Evolutionary conservation across 2,888 invertebrate species (phyloP), one percentile per base, ranked within the genome.

Genomic region (Morpho helenor): DNA sequence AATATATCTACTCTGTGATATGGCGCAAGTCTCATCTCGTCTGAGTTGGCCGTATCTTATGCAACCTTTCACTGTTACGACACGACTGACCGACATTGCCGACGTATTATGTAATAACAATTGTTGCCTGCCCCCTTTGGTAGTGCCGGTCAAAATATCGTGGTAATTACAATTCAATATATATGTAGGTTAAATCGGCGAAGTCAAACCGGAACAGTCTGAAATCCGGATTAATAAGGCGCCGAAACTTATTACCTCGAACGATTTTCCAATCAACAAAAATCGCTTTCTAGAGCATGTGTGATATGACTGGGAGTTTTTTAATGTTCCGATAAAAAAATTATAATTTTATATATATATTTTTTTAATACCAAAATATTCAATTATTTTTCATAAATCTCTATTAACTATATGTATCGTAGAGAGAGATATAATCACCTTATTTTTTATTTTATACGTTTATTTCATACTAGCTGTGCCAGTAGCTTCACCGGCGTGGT

Each of bases 31-130:
- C 80, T 79, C 89, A 89, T 89, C 88, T 89, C 83, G 73, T 75
- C 70, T 75, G 78, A 61, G 84, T 86, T 86, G 83, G 79, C 81
- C 79, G 64, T 59, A 60, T 63, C 66, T 77, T 88, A 85, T 79
- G 87, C 82, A 88, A 89, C 87, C 87, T 87, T 88, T 88, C 87
- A 75, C 87, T 84, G 63, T 89, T 87, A 81, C 84, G 74, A 82
- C 85, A 89, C 76, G 57, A 56, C 69, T 87, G 89, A 82, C 89
- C 88, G 88, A 88, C 85, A 87, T 88, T 84, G 71, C 62, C 61
- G 63, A 63, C 61, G 77, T 74, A 61, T 73, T 87, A 84, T 80
- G 77, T 81, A 87, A 87, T 55, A 42, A 58, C 76, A 59, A 66
- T 66, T 64, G 65, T 66, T 60, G 63, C 60, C 49, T 56, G 57